phyloP scores from a whole-genome alignment of 2,797 vertebrate species.

The Loriculus beryllinus region DNA sequence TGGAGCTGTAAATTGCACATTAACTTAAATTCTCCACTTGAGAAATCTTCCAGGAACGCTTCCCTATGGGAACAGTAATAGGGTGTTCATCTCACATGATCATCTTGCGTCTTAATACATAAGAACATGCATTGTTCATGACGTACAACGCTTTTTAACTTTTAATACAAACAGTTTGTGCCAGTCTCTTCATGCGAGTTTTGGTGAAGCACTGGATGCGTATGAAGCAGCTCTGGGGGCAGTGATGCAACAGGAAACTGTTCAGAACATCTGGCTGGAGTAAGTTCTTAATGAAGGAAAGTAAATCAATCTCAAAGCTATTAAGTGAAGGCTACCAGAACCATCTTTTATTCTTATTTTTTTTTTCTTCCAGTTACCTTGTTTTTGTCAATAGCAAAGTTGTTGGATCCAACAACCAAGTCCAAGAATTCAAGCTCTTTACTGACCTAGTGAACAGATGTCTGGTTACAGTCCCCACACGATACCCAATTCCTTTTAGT shows the following conservation, averaged over 20 bases:
- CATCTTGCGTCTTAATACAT: not conserved
- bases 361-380: conserved; percentile 86
- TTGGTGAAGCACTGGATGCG: conserved; percentile 82
- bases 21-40: not conserved
- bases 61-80: not conserved
- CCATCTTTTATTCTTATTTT: not conserved
- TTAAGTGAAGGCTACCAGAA: not conserved
- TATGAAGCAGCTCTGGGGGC: conserved; percentile 91
- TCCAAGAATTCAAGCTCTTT: conserved; percentile 83
- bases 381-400: conserved; percentile 86
- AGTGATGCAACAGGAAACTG: conserved; percentile 82
- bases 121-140: not conserved
- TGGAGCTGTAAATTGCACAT: not conserved
- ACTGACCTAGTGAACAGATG: conserved; percentile 91
- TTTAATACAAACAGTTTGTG: conserved; percentile 80
- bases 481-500: conserved; percentile 89
- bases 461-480: conserved; percentile 87
- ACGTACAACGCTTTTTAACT: not conserved
- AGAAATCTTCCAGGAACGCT: not conserved
- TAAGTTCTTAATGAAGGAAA: conserved; percentile 77
- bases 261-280: conserved; percentile 93
- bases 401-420: conserved; percentile 73
- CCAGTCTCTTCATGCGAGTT: conserved; percentile 84
- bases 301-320: not conserved
- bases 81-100: not conserved